These are phyloP conservation scores for Tapera naevia DNA, from an alignment of 2,797 vertebrate species.

Conservation along the genomic window DNA sequence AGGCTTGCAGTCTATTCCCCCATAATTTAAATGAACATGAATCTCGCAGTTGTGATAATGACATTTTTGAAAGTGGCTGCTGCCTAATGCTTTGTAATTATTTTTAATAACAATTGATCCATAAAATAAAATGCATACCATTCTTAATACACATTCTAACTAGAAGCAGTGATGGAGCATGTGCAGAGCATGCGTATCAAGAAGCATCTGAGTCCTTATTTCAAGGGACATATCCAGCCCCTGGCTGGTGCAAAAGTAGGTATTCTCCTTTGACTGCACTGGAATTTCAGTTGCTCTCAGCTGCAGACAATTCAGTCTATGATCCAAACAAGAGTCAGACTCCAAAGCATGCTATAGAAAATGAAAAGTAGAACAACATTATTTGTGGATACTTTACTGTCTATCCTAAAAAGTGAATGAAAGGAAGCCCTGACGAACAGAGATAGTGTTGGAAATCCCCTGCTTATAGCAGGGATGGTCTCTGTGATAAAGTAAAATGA, in stretches of 20 bases:
- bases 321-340: neutral
- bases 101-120: slow-evolving; percentile 67
- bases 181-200: slow-evolving; percentile 42
- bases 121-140: slow-evolving; percentile 34
- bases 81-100: slow-evolving; percentile 63
- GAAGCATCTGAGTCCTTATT: slow-evolving; percentile 20
- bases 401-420: neutral
- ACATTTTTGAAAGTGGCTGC: slow-evolving; percentile 55
- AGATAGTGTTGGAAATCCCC: neutral
- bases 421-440: neutral
- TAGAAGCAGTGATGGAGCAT: neutral
- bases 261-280: neutral
- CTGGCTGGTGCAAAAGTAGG: neutral
- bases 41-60: slow-evolving; percentile 61
- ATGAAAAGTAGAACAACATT: neutral
- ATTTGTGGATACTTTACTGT: neutral
- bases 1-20: neutral
- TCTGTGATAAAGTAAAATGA: neutral
- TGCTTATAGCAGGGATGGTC: neutral
- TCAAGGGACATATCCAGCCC: neutral
- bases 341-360: neutral
- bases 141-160: slow-evolving; percentile 28
- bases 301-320: neutral
- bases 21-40: slow-evolving; percentile 48
- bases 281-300: neutral